Base-by-base conservation (phyloP, 1,140 invertebrate species). In the Aradophagus sp. region DNA sequence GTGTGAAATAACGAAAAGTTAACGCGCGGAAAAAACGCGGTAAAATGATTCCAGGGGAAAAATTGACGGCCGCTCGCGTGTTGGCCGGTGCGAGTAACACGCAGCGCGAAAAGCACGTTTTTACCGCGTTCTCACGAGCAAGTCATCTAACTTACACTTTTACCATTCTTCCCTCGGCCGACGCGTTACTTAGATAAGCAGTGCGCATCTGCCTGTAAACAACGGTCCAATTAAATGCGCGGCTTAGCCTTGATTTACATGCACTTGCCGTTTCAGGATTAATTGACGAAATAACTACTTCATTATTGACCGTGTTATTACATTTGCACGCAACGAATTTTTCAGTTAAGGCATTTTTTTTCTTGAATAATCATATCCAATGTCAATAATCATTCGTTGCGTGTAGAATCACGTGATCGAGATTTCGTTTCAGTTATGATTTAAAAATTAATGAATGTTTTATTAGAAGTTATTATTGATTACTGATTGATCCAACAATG, bases 131-230 rank as follows among this genome's bases (percentile, higher is more conserved):
- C 55, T 58, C 55, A 58, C 42, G 42, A 26, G 23, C 32, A 31
- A 58, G 55, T 58, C 41, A 47, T 47, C 39, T 34, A 47, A 39
- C 42, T 58, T 38, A 42, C 55, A 47, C 55, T 58, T 58, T 58
- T 58, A 26, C 41, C 13, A 42, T 44, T 56, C 39, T 27, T 56
- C 53, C 20, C 38, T 32, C 20, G 34, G 4, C 41, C 13, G 14
- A n/a, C 5, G 4, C 16, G 7, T 11, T 45, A 36, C 11, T 44
- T 48, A 48, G 42, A 47, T 32, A 47, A 20, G 27, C 42, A 34
- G 14, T 15, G 42, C 16, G 29, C 42, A 47, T 47, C 29, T 47
- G 3, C 44, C 10, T 47, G 29, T 5, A 13, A 47, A 32, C 44
- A 47, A 34, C 44, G 5, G 10, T n/a, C 29, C 27, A 32, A 34